Percentiles rank a stretch among this genome's conserved stretches.
phyloP scores from a whole-genome alignment of 2,113 vertebrate genomes.

The Melospiza georgiana region DNA sequence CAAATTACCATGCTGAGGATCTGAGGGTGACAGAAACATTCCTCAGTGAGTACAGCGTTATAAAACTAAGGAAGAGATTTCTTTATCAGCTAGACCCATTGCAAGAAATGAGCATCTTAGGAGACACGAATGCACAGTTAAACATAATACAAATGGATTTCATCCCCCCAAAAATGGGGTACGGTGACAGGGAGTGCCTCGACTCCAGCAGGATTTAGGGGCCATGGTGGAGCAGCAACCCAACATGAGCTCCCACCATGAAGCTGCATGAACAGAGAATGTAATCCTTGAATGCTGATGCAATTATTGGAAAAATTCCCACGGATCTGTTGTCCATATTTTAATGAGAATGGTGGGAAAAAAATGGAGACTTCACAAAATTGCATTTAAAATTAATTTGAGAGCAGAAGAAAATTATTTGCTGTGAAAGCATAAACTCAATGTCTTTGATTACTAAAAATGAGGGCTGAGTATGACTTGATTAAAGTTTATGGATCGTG shows the following conservation, averaged over 20 bases:
- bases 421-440: not conserved
- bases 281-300: not conserved
- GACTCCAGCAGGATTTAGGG: not conserved
- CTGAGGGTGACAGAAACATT: not conserved
- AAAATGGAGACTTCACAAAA: not conserved
- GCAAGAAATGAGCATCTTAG: not conserved
- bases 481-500: not conserved
- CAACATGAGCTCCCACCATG: not conserved
- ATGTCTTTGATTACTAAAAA: not conserved
- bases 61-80: not conserved
- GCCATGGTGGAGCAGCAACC: not conserved
- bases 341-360: not conserved
- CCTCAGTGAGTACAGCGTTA: not conserved
- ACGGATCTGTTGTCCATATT: conserved; percentile 21
- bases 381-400: not conserved
- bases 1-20: not conserved
- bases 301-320: conserved; percentile 14
- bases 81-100: not conserved
- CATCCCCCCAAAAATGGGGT: not conserved
- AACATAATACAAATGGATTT: not conserved
- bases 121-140: not conserved
- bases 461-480: not conserved
- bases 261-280: not conserved
- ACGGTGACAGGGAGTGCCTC: not conserved
- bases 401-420: not conserved